Percentiles rank a stretch among this genome's conserved stretches.
phyloP scores from a whole-genome alignment of 92 coral and sea anemone species.

The Isaurus tuberculatus region DNA sequence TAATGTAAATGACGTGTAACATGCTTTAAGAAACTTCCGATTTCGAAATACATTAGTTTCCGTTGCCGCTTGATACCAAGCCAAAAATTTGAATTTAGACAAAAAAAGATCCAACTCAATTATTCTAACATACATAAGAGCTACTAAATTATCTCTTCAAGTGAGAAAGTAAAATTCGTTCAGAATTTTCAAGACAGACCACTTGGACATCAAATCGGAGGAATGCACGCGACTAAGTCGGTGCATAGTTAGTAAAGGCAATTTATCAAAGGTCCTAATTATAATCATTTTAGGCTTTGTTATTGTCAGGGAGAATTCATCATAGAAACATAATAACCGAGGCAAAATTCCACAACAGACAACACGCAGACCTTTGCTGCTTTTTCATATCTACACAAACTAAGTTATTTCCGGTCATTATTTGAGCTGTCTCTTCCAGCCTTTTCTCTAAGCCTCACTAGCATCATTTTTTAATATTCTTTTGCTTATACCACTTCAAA shows the following conservation, averaged over 20 bases:
- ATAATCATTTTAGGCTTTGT: neutral
- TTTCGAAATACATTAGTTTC: constrained; percentile 1
- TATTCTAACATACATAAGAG: neutral
- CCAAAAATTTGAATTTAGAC: constrained; percentile 18
- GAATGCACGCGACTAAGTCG: neutral
- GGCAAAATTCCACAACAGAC: neutral
- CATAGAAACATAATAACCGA: constrained; percentile 11
- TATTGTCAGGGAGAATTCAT: neutral
- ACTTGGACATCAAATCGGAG: neutral
- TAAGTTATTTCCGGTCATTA: constrained; percentile 91
- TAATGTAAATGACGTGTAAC: neutral
- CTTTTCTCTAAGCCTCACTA: constrained; percentile 43
- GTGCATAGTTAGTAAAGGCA: neutral
- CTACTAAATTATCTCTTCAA: neutral
- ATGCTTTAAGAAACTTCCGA: constrained; percentile 19
- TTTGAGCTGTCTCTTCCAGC: constrained; percentile 68
- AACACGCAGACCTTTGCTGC: constrained; percentile 25
- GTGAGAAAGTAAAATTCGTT: neutral
- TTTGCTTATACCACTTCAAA: constrained; percentile 21
- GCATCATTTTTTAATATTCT: constrained; percentile 18
- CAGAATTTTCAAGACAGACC: neutral
- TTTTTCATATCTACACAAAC: constrained; percentile 75
- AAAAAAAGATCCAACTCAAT: neutral
- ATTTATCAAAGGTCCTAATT: neutral
- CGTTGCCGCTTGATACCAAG: constrained; percentile 28